Evolutionary conservation across 2,113 vertebrate genomes (phyloP).

Genomic region (Heterochromis multidens): DNA sequence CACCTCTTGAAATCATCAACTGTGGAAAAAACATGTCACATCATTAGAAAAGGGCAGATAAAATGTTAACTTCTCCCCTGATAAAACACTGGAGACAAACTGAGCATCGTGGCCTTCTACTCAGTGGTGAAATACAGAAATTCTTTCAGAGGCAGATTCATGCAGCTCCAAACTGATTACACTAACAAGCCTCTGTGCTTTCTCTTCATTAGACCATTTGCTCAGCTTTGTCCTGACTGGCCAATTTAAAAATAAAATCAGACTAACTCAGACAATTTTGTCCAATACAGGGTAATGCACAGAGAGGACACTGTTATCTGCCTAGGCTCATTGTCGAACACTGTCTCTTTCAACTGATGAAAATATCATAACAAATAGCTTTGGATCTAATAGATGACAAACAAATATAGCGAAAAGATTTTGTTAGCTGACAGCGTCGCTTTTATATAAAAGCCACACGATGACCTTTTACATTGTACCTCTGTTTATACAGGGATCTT

Average conservation of each 20-base stretch:
- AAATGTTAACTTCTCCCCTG: slow-evolving; percentile 12
- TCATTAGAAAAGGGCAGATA: not conserved
- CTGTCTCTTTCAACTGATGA: not conserved
- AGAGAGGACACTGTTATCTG: slow-evolving; percentile 13
- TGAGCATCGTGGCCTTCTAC: not conserved
- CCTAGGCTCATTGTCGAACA: not conserved
- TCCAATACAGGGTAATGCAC: not conserved
- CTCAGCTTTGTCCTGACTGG: slow-evolving; percentile 3
- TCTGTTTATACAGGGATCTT: not conserved
- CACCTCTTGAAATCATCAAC: slow-evolving; percentile 10
- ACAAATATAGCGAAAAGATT: not conserved
- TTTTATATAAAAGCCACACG: not conserved
- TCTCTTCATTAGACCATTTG: slow-evolving; percentile 26
- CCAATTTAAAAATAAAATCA: slow-evolving; percentile 38
- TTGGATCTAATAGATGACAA: not conserved
- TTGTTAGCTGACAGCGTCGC: not conserved
- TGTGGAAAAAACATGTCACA: slow-evolving; percentile 6
- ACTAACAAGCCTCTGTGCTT: not conserved
- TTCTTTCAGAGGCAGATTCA: slow-evolving; percentile 5
- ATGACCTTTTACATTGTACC: not conserved
- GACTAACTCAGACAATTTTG: slow-evolving; percentile 1
- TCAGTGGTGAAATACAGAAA: not conserved
- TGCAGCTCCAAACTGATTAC: not conserved
- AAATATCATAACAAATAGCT: not conserved
- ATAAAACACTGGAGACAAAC: not conserved